Percentiles rank a stretch among this genome's conserved stretches.
Evolutionary conservation across 2,888 invertebrate species (phyloP).

Genomic region (Trisateles emortualis): DNA sequence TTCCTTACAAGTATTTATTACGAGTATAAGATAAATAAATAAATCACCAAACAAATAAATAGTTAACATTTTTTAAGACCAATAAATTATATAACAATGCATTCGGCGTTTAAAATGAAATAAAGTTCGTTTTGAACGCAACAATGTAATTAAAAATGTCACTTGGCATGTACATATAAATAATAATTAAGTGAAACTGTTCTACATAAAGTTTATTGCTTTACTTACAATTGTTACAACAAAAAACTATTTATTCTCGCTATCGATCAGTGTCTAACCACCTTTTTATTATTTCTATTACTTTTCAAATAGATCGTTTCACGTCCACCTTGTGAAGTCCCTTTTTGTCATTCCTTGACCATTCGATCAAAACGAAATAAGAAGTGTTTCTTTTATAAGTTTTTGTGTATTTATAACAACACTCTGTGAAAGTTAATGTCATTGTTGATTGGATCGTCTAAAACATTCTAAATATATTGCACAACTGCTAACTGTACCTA

Average conservation of each 20-base stretch:
- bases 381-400: conserved; percentile 60
- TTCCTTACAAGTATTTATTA: no score
- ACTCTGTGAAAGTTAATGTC: conserved; percentile 62
- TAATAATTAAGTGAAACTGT: conserved; percentile 41
- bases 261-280: conserved; percentile 41
- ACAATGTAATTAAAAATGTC: neutral
- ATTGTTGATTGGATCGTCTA: conserved; percentile 53
- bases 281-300: conserved; percentile 57
- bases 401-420: conserved; percentile 57
- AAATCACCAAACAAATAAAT: neutral
- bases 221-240: conserved; percentile 45
- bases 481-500: conserved; percentile 19
- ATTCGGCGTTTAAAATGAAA: neutral
- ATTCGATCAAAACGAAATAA: conserved; percentile 66
- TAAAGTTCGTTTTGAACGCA: neutral
- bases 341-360: conserved; percentile 69
- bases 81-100: no score
- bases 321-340: conserved; percentile 60
- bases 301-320: conserved; percentile 64
- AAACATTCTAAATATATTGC: conserved; percentile 40
- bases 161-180: neutral
- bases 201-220: conserved; percentile 47
- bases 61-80: no score
- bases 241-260: conserved; percentile 51
- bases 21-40: neutral